These are phyloP conservation scores for Sphaerophoria taeniata DNA, from an alignment of 2,888 invertebrate species.

Conservation along the genomic window DNA sequence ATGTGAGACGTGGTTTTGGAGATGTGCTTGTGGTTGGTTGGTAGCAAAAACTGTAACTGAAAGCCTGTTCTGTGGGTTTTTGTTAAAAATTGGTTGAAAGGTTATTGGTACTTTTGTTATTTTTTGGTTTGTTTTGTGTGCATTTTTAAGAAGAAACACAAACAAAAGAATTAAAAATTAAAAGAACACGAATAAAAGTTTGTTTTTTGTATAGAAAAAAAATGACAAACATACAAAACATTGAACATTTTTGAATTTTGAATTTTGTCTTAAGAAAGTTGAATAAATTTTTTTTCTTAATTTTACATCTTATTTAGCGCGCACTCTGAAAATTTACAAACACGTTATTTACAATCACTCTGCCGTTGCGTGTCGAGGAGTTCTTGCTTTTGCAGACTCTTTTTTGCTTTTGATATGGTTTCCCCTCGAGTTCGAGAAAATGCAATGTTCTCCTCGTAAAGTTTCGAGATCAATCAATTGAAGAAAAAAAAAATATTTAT, in stretches of 20 bases:
- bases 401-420: slow-evolving; percentile 59
- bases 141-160: neutral
- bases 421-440: slow-evolving; percentile 10
- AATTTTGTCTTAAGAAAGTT: slow-evolving; percentile 63
- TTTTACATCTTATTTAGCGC: slow-evolving; percentile 56
- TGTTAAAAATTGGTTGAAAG: neutral
- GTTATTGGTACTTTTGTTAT: neutral
- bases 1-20: slow-evolving; percentile 57
- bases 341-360: slow-evolving; percentile 63
- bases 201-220: slow-evolving; percentile 2
- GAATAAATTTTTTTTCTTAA: neutral
- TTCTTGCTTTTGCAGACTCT: slow-evolving; percentile 1
- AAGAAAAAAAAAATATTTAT: neutral
- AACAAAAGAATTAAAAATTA: neutral
- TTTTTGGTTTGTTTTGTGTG: slow-evolving; percentile 23
- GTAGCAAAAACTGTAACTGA: slow-evolving; percentile 66
- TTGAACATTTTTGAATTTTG: slow-evolving; percentile 14
- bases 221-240: slow-evolving; percentile 3
- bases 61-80: too few relatives aligned
- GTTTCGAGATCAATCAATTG: slow-evolving; percentile 55
- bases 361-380: slow-evolving; percentile 30
- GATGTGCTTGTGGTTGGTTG: slow-evolving; percentile 43
- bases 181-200: slow-evolving; percentile 12
- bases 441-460: slow-evolving; percentile 27
- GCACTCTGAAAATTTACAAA: slow-evolving; percentile 50